These are phyloP conservation scores for Megalopta genalis DNA, from an alignment of 1,140 invertebrate species.

Conservation along the genomic window DNA sequence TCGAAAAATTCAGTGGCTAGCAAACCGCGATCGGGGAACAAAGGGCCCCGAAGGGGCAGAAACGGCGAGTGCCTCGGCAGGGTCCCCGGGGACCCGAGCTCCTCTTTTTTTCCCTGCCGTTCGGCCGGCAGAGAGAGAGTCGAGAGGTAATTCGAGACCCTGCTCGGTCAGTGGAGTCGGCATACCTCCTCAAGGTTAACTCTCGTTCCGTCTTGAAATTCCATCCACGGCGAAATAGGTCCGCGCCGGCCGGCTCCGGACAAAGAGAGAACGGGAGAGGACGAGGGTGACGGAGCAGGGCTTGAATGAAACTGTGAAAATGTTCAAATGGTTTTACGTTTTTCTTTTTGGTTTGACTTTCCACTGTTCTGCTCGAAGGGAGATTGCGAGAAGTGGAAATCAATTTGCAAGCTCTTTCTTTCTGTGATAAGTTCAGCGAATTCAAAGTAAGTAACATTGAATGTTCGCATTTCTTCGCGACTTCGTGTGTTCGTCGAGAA, in stretches of 20 bases:
- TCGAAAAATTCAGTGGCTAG: neutral
- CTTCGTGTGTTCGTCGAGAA: too few species aligned
- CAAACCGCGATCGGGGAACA: neutral
- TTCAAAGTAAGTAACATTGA: too few species aligned
- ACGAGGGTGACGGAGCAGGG: neutral
- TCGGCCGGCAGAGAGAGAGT: slow-evolving; percentile 12
- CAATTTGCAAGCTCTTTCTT: too few species aligned
- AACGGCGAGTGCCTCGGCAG: slow-evolving; percentile 3
- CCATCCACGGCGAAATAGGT: slow-evolving; percentile 50
- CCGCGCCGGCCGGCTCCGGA: neutral
- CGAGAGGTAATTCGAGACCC: slow-evolving; percentile 58
- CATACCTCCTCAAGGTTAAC: slow-evolving; percentile 66
- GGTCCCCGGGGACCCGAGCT: slow-evolving; percentile 5
- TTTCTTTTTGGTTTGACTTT: too few species aligned
- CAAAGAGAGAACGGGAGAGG: neutral
- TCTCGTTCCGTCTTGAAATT: slow-evolving; percentile 61
- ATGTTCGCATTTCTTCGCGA: too few species aligned
- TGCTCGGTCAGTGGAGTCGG: slow-evolving; percentile 63
- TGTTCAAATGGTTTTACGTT: too few species aligned
- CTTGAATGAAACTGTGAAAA: too few species aligned
- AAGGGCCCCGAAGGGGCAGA: neutral
- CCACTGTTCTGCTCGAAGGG: too few species aligned
- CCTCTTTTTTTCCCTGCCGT: neutral
- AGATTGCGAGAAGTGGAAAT: too few species aligned
- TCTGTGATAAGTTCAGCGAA: too few species aligned